phyloP scores from a whole-genome alignment of 2,888 invertebrate species.

The Orthosia gothica region DNA sequence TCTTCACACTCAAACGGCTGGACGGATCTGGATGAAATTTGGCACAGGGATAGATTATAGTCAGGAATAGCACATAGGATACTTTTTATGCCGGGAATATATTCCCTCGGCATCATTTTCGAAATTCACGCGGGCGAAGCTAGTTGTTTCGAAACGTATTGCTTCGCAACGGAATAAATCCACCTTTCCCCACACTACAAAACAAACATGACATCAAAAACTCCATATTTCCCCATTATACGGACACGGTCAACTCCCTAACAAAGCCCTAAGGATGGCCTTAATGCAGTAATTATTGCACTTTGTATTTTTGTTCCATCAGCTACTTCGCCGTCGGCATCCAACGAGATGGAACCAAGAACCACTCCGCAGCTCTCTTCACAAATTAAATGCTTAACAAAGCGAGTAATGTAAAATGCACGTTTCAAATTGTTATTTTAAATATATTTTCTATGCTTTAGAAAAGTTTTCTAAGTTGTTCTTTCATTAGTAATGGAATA shows the following conservation, averaged over 20 bases:
- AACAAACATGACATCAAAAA: constrained; percentile 6
- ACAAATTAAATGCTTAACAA: constrained; percentile 61
- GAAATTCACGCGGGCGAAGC: no score
- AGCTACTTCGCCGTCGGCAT: constrained; percentile 11
- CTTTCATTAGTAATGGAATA: constrained; percentile 30
- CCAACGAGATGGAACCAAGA: constrained; percentile 46
- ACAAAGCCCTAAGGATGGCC: constrained; percentile 30
- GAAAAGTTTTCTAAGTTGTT: constrained; percentile 33
- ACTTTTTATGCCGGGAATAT: no score
- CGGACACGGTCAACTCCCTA: constrained; percentile 9
- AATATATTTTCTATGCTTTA: constrained; percentile 26
- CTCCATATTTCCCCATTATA: constrained; percentile 6
- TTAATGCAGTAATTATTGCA: constrained; percentile 60
- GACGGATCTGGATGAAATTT: no score
- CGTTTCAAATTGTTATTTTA: constrained; percentile 46
- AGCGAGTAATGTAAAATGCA: constrained; percentile 47
- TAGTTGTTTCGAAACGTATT: no score
- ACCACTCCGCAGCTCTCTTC: constrained; percentile 16
- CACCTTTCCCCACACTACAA: background rate
- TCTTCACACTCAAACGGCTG: no score
- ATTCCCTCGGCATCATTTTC: no score
- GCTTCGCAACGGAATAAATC: no score
- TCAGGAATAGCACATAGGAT: no score
- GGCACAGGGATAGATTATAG: no score
- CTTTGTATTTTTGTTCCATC: constrained; percentile 55